Base-by-base conservation (phyloP, 2,113 vertebrate species). In the Gambusia affinis region DNA sequence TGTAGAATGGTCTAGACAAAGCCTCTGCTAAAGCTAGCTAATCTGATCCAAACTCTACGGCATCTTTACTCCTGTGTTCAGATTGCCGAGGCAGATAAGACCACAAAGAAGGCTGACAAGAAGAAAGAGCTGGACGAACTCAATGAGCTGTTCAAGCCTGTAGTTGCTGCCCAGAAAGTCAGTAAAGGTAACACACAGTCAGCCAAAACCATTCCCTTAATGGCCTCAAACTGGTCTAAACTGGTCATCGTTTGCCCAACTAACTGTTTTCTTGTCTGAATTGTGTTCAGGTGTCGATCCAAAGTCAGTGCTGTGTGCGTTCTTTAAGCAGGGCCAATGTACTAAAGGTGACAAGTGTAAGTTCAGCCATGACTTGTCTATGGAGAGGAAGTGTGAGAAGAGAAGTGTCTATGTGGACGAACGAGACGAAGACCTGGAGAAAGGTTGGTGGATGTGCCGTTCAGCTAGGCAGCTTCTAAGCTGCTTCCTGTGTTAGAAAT, bases 271-370 rank as follows among this genome's bases (percentile, higher is more conserved):
- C 8, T 61, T 7, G 29, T 3, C 22, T n/a, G 8, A 19, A 0
- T 63, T 51, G 10, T 31, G 30, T 35, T n/a, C 69, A 99, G 98
- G 98, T 71, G 98, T 96, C 60, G 98, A 99, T 90, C 98, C 98
- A 8, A 99, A 99, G 85, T 99, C 98, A 0, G 98, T 99, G 77
- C 96, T 99, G 29, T 99, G 98, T 89, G 98, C 98, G 7, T 99
- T 99, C 94, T 99, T 96, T 81, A 99, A 99, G 92, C 98, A 99
- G 95, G 98, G 98, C 8, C 98, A 99, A 24, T 99, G 98, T 80
- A 97, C 97, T 31, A 99, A 99, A 89, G 98, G 98, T 12, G 98
- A 99, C 90, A 99, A 98, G 84, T 99, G 98, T 92, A 99, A 99
- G 89, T 99, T 99, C 92, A 98, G 97, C 91, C 98, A 99, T 78